phyloP scores from a whole-genome alignment of 2,888 invertebrate genomes.

The Apotomis turbidana region DNA sequence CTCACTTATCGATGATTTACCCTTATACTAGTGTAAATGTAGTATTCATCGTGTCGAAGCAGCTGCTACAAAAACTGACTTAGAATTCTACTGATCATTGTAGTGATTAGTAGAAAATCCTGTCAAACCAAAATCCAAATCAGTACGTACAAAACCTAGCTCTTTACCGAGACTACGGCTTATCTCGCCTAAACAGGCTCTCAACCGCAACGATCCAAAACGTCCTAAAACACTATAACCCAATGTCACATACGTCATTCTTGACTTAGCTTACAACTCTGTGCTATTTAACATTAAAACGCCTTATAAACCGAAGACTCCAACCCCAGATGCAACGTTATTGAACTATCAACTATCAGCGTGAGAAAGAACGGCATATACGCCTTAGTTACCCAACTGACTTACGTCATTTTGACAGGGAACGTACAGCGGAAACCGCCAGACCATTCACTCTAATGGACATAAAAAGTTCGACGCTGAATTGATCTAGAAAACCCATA shows the following conservation, averaged over 20 bases:
- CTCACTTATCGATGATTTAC: too few relatives aligned
- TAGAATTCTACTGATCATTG: not conserved
- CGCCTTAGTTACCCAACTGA: not conserved
- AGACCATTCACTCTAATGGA: constrained; percentile 36
- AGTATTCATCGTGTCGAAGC: too few relatives aligned
- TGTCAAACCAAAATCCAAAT: constrained; percentile 17
- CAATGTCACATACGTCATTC: not conserved
- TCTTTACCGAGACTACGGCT: not conserved
- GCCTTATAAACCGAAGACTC: not conserved
- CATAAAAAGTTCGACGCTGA: constrained; percentile 25
- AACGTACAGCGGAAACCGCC: constrained; percentile 25
- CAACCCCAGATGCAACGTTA: not conserved
- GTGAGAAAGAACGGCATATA: too few relatives aligned
- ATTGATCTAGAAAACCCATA: constrained; percentile 17
- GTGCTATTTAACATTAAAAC: not conserved
- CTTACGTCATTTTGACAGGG: constrained; percentile 1
- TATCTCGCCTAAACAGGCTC: constrained; percentile 19
- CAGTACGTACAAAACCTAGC: constrained; percentile 16
- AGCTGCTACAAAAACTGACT: not conserved
- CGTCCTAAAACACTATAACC: not conserved
- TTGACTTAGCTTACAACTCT: not conserved
- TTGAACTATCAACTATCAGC: not conserved
- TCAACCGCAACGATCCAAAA: constrained; percentile 6
- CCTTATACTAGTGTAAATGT: too few relatives aligned
- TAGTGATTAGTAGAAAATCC: not conserved